Base-by-base conservation (phyloP, 2,888 invertebrate species). In the Phyllotreta striolata region DNA sequence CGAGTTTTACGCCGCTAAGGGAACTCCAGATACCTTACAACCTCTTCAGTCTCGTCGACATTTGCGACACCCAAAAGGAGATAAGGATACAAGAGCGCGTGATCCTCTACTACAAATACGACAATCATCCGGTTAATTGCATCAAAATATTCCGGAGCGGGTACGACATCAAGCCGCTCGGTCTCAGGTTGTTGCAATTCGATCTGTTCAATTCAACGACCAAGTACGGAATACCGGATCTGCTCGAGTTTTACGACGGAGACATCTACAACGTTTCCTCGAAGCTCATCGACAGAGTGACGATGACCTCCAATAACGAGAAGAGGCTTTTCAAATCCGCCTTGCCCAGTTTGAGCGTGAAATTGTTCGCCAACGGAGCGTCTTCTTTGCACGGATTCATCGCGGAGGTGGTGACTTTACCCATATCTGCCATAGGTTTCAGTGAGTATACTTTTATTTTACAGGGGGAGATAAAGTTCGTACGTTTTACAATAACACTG, bases 331-430 rank as follows among this genome's bases (percentile, higher is more conserved):
- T 92, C 74, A 89, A 85, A 74, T 91, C 92, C 0, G 86, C 85
- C 60, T 89, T 90, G 13, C 88, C 93, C 0, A 93, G 93, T 72
- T 81, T 99, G 71, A 96, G 96, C 74, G 85, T 99, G 0, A 92
- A 95, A 76, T 81, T 98, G 13, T 94, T 96, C 76, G 96, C 97
- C 0, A 97, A 96, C 72, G 96, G 98, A 24, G 98, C 98, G 0
- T 94, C 96, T 35, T 90, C 90, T n/a, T 87, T 87, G 10, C 93
- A 96, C 80, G 99, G 99, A 24, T 99, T 99, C 77, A 92, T 99
- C 68, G 99, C 98, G 10, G 98, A 99, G 84, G 89, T 99, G 55
- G 92, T 98, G 0, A 96, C 96, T 0, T 83, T 98, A 43, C 98
- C 99, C 0, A 93, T 95, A 76, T 94, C 95, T 46, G 92, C 92